Evolutionary conservation across 2,888 invertebrate species (phyloP), one percentile per base, ranked within the genome.

Genomic region (Digitonthophagus gazella): DNA sequence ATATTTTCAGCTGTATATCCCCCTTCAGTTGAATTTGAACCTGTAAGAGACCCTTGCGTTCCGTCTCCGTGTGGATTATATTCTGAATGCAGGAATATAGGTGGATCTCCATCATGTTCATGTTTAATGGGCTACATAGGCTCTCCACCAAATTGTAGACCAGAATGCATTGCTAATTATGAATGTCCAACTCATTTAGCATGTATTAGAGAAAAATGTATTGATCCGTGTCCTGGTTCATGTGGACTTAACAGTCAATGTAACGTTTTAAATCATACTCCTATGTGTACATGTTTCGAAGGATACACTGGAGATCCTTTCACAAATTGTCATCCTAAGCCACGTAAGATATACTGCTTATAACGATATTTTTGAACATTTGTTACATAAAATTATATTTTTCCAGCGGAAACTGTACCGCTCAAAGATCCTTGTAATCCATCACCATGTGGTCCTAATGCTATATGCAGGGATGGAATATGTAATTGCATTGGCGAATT

Each of bases 381-480:
- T 63, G 15, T 16, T 18, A 22, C 5, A 8, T 14, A 15, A 54
- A 8, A 56, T 6, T 15, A 22, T 4, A 4, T 28, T 68, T 3
- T 20, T 28, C 67, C 68, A 64, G 55, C 68, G 54, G 70, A 76
- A 68, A 71, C 76, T 58, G 74, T 76, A 73, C 76, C 78, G 11
- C 81, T 84, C 76, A 79, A 85, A 67, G 87, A 89, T 76, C 89
- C 89, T 1, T 92, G 92, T 74, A 86, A 86, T 77, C 90, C 91
- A 55, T 88, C 89, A 15, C 90, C 91, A 0, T 93, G 93, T 78
- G 92, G 91, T 54, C 84, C 90, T 5, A 93, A 92, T 76, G 87
- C 91, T 22, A 85, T 87, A 73, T 93, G 93, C 77, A 83, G 85
- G 64, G 87, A 89, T 75, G 90, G 91, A 0, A 84, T 87, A 78